These are phyloP conservation scores for Pygoscelis adeliae DNA, from an alignment of 2,113 vertebrate species.

Conservation along the genomic window DNA sequence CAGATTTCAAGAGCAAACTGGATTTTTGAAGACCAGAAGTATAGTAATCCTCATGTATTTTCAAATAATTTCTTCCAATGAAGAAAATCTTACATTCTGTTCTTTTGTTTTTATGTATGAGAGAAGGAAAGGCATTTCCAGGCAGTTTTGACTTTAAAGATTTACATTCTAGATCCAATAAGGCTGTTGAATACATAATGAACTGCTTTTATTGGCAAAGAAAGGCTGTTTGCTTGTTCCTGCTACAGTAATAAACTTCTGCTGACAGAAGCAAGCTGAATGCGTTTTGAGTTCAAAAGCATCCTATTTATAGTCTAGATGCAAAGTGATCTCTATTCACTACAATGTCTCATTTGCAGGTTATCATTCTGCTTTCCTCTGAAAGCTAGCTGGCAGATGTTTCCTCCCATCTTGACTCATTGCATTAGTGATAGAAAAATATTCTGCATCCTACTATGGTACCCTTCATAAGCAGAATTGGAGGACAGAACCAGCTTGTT, in stretches of 20 bases:
- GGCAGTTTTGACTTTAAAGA: constrained; percentile 4
- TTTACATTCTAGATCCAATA: constrained; percentile 14
- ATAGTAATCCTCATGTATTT: not conserved
- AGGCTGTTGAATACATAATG: constrained; percentile 33
- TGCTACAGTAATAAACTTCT: constrained; percentile 57
- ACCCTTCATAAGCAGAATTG: not conserved
- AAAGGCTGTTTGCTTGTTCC: constrained; percentile 42
- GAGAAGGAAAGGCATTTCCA: constrained; percentile 3
- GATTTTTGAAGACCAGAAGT: not conserved
- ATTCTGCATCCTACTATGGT: not conserved
- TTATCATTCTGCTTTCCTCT: constrained; percentile 39
- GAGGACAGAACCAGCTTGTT: not conserved
- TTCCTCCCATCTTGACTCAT: not conserved
- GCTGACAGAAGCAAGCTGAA: constrained; percentile 67
- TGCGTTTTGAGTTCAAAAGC: constrained; percentile 57
- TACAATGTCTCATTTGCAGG: constrained; percentile 54
- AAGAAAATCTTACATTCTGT: not conserved
- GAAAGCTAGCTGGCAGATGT: constrained; percentile 47
- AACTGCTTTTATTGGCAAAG: constrained; percentile 33
- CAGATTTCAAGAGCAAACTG: not conserved
- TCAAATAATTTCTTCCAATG: not conserved
- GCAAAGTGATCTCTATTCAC: constrained; percentile 52
- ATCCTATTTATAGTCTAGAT: constrained; percentile 53
- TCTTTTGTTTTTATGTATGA: not conserved
- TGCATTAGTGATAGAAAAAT: not conserved